Conservation (phyloP, 2,888 invertebrate species). For the Ennomos erosarius region DNA sequence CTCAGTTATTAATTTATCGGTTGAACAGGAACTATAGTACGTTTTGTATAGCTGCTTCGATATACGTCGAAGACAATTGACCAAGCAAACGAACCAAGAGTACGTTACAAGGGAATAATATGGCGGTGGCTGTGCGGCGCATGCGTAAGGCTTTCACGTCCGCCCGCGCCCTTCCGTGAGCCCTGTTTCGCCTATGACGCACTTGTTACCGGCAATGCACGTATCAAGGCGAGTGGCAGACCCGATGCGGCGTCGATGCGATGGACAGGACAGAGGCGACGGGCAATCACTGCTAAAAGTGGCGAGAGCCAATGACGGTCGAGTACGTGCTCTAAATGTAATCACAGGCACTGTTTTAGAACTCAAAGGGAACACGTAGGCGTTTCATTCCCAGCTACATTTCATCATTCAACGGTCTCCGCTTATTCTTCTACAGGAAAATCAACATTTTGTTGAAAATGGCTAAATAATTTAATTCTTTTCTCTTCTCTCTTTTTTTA, state of each 20-base stretch:
- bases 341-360: conserved; percentile 47
- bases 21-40: conserved; percentile 42
- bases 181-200: conserved; percentile 35
- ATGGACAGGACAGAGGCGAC: conserved; percentile 52
- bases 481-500: not conserved
- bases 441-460: conserved; percentile 21
- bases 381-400: conserved; percentile 1
- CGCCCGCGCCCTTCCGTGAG: conserved; percentile 62
- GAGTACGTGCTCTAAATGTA: conserved; percentile 61
- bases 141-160: conserved; percentile 63
- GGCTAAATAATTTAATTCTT: conserved; percentile 9
- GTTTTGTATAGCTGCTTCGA: conserved; percentile 56
- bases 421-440: conserved; percentile 15
- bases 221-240: conserved; percentile 53
- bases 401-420: conserved; percentile 25
- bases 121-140: conserved; percentile 64
- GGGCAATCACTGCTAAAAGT: conserved; percentile 59
- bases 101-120: conserved; percentile 70
- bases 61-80: conserved; percentile 73
- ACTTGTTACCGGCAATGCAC: conserved; percentile 54
- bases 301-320: conserved; percentile 39
- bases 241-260: conserved; percentile 60
- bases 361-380: conserved; percentile 36
- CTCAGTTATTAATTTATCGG: conserved; percentile 16
- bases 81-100: conserved; percentile 71